These are phyloP conservation scores for Carabus problematicus DNA, from an alignment of 2,888 invertebrate species.

Conservation along the genomic window DNA sequence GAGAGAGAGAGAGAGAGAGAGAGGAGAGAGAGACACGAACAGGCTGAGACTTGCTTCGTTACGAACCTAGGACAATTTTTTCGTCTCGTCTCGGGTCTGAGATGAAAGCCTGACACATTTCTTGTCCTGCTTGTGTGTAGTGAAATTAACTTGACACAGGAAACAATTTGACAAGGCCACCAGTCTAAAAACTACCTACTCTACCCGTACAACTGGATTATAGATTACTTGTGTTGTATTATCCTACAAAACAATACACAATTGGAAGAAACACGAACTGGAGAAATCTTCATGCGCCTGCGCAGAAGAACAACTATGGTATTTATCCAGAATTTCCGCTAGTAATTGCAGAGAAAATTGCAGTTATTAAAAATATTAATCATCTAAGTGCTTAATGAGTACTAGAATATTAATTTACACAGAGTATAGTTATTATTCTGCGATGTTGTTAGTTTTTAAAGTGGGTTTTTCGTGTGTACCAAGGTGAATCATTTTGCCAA, in stretches of 20 bases:
- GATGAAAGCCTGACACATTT: conserved; percentile 5
- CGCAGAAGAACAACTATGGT: no score
- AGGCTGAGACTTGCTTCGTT: background rate
- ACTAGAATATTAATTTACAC: no score
- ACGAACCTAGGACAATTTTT: conserved; percentile 6
- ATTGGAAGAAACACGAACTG: no score
- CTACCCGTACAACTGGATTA: background rate
- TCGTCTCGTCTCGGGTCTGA: background rate
- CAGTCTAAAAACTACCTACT: background rate
- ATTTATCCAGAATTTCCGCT: no score
- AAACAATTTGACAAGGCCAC: conserved; percentile 16
- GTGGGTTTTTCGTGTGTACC: background rate
- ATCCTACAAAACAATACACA: background rate
- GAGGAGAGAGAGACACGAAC: no score
- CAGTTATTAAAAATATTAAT: no score
- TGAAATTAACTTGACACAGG: conserved; percentile 7
- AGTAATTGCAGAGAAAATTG: no score
- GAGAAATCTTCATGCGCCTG: no score
- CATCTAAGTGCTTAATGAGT: no score
- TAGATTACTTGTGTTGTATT: conserved; percentile 10
- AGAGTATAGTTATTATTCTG: no score
- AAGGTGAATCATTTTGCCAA: conserved; percentile 34
- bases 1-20: no score
- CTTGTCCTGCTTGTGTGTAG: background rate
- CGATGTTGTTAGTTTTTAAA: no score